phyloP scores from a whole-genome alignment of 2,888 invertebrate species.

The Eupithecia pulchellata region DNA sequence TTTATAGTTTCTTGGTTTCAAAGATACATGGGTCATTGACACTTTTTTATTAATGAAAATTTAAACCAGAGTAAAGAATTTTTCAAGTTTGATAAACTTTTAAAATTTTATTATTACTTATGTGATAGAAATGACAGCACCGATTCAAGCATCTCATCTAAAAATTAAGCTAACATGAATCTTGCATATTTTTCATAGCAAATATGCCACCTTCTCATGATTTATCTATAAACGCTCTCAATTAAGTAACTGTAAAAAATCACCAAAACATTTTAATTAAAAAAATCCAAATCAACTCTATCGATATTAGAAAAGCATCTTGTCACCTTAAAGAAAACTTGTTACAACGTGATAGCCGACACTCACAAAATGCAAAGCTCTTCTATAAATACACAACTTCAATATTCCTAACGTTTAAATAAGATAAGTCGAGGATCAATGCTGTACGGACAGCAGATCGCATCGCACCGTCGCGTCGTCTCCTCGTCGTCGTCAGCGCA shows the following conservation, averaged over 20 bases:
- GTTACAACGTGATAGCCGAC: conserved; percentile 3
- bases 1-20: too few species aligned
- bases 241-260: neutral
- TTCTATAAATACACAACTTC: conserved; percentile 34
- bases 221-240: neutral
- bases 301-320: neutral
- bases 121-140: too few species aligned
- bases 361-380: conserved; percentile 13
- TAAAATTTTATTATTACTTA: too few species aligned
- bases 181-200: too few species aligned
- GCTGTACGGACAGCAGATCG: conserved; percentile 53
- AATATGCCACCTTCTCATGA: neutral
- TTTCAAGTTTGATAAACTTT: too few species aligned
- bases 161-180: too few species aligned
- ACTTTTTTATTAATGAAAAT: too few species aligned
- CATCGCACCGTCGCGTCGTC: conserved; percentile 49
- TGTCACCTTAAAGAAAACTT: conserved; percentile 1
- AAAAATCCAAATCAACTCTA: neutral
- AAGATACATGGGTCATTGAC: too few species aligned
- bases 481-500: conserved; percentile 49
- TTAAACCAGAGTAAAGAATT: too few species aligned
- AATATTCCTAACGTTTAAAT: conserved; percentile 38
- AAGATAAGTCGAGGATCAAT: conserved; percentile 31
- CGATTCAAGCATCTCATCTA: too few species aligned
- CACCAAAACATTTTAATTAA: neutral